Base-by-base conservation (phyloP, 1,140 invertebrate species). In the Solenopsis fugax region DNA sequence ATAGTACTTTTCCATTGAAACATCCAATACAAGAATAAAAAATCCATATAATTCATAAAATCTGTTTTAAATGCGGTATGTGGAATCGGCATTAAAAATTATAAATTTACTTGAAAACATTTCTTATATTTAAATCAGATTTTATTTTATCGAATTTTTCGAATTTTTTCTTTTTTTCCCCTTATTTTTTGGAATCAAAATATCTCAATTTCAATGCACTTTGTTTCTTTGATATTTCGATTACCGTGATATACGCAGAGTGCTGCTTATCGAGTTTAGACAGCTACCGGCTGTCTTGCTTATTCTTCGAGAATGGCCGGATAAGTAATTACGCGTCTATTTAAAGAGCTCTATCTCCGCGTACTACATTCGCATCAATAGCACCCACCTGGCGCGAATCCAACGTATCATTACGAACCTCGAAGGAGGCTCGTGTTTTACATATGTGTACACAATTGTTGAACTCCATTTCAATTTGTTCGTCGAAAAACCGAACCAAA, bases 311-410 rank as follows among this genome's bases (percentile, higher is more conserved):
- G 29, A 82, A 82, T 50, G 69, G n/a, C 24, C 69, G 29, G 54
- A 84, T 84, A 84, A 84, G 56, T 84, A 84, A 84, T 84, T 84
- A 84, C 41, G 6, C 80, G 54, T 84, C 69, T 84, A 84, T 84
- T 84, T 84, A 84, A 75, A 84, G 80, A 82, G 54, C 29, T 84
- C 56, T 54, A 75, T 75, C 41, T 37, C 69, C 13, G 54, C 45
- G 45, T 45, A 41, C 80, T 84, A 82, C 34, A 82, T 82, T 84
- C 54, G 41, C 69, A 41, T 58, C 54, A 60, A 84, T 84, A 54
- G 29, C 52, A 60, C 48, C 73, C 54, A 84, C 54, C 80, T 84
- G 80, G 69, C 80, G 41, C 6, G 21, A 21, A n/a, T 78, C 50
- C 54, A 82, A 54, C n/a, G 60, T 50, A 84, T 84, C 80, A 62